A percentile compares a stretch with the other conserved stretches of the same genome.
phyloP scores from a whole-genome alignment of 2,888 invertebrate species.

The Drosophila neoperkinsi region DNA sequence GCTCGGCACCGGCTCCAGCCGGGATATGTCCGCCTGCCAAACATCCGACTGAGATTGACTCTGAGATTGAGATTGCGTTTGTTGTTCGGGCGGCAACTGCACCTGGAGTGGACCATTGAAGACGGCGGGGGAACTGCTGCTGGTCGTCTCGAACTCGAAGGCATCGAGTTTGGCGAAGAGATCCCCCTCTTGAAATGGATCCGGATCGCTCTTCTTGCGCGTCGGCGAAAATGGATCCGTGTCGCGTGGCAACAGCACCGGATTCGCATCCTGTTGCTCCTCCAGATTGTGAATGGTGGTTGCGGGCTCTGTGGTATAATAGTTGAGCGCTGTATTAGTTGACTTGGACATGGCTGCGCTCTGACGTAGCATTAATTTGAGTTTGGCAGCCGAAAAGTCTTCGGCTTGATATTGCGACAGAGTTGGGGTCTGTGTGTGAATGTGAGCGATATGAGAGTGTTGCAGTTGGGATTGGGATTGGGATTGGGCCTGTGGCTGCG shows the following conservation, averaged over 20 bases:
- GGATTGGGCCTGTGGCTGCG: background rate
- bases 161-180: slow-evolving; percentile 85
- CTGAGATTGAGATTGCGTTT: slow-evolving; percentile 14
- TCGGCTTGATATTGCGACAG: slow-evolving; percentile 41
- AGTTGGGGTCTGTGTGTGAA: slow-evolving; percentile 25
- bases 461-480: slow-evolving; percentile 13
- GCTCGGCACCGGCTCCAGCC: slow-evolving; percentile 68
- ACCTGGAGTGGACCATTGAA: slow-evolving; percentile 90
- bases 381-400: slow-evolving; percentile 67
- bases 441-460: slow-evolving; percentile 15
- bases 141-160: slow-evolving; percentile 83
- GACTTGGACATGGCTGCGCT: slow-evolving; percentile 48
- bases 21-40: slow-evolving; percentile 66
- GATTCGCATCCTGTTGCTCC: slow-evolving; percentile 73
- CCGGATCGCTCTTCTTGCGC: slow-evolving; percentile 88
- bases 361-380: slow-evolving; percentile 68
- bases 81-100: slow-evolving; percentile 88
- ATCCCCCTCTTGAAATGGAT: slow-evolving; percentile 89
- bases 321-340: slow-evolving; percentile 77
- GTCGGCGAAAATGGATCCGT: slow-evolving; percentile 85
- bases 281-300: slow-evolving; percentile 39
- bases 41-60: slow-evolving; percentile 33
- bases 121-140: slow-evolving; percentile 80
- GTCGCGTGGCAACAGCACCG: slow-evolving; percentile 84
- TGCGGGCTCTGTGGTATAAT: slow-evolving; percentile 78